phyloP scores from a whole-genome alignment of 2,888 invertebrate species.

The Sinelater perroti region DNA sequence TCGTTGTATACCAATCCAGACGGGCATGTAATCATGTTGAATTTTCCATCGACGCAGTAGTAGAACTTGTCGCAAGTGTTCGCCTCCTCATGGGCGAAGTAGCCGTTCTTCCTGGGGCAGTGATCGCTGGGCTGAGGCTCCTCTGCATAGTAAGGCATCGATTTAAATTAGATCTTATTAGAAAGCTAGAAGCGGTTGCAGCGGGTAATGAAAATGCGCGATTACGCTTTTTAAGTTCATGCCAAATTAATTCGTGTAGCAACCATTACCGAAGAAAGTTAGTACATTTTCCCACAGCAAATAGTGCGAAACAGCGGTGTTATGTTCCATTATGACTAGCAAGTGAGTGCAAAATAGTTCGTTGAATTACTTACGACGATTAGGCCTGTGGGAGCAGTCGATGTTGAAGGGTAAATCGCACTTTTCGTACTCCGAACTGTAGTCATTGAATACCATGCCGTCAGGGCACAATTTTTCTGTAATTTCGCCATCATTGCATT shows the following conservation, averaged over 20 bases:
- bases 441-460: slow-evolving; percentile 91
- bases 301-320: slow-evolving; percentile 11
- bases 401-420: slow-evolving; percentile 88
- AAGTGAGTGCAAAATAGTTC: background rate
- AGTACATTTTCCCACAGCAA: background rate
- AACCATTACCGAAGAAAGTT: slow-evolving; percentile 1
- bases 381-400: slow-evolving; percentile 80
- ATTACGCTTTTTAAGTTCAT: background rate
- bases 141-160: slow-evolving; percentile 64
- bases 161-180: slow-evolving; percentile 2
- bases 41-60: slow-evolving; percentile 88
- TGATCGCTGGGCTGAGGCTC: slow-evolving; percentile 75
- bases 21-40: slow-evolving; percentile 90
- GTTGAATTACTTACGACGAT: slow-evolving; percentile 79
- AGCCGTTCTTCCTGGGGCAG: slow-evolving; percentile 85
- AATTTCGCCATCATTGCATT: slow-evolving; percentile 77
- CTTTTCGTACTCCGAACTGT: slow-evolving; percentile 81
- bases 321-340: background rate
- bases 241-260: slow-evolving; percentile 5
- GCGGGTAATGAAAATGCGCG: background rate
- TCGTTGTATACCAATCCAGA: slow-evolving; percentile 87
- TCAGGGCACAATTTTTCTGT: slow-evolving; percentile 86
- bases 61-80: slow-evolving; percentile 86
- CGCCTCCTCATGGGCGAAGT: slow-evolving; percentile 83
- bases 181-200: background rate